Base-by-base conservation (phyloP, 1,140 invertebrate genomes). In the Brachystomella parvula region DNA sequence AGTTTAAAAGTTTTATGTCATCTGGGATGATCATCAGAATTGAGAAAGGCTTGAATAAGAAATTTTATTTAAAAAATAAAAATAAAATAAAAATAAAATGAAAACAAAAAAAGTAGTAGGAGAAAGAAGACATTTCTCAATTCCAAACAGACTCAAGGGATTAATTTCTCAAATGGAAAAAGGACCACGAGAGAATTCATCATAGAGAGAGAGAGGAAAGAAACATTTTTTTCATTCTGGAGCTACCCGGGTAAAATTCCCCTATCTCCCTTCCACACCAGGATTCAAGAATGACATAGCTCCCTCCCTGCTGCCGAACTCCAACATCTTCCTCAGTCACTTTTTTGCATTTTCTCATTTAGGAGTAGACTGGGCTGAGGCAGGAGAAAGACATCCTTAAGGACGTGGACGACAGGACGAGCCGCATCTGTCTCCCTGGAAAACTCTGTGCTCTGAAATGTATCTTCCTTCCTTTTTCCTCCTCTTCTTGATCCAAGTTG, bases 101-200 rank as follows among this genome's bases (percentile, higher is more conserved):
- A n/a, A n/a, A n/a, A n/a, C n/a, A n/a, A n/a, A n/a, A n/a, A n/a
- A n/a, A n/a, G n/a, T n/a, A n/a, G n/a, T n/a, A n/a, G n/a, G n/a
- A n/a, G n/a, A n/a, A n/a, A 53, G 49, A 53, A 53, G 12, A 53
- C 49, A 53, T 53, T 53, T 53, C 49, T 53, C 49, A 53, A 53
- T 60, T 32, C 31, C 15, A 60, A 60, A 60, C 12, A 35, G 33
- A 60, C 58, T 60, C 58, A 9, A 19, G 58, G 58, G 58, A 60
- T 60, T 60, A 60, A 60, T 60, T 60, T 60, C 58, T 60, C 58
- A 60, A 60, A 60, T 60, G 58, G 58, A 60, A 60, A 60, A 60
- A 15, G 58, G 58, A 60, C 58, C 58, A 60, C 58, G 33, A 32
- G 58, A 60, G 58, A 30, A 60, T 60, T 60, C 58, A 60, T 60